Conservation (phyloP, 1,140 invertebrate species). For the Leptopilina clavipes region DNA sequence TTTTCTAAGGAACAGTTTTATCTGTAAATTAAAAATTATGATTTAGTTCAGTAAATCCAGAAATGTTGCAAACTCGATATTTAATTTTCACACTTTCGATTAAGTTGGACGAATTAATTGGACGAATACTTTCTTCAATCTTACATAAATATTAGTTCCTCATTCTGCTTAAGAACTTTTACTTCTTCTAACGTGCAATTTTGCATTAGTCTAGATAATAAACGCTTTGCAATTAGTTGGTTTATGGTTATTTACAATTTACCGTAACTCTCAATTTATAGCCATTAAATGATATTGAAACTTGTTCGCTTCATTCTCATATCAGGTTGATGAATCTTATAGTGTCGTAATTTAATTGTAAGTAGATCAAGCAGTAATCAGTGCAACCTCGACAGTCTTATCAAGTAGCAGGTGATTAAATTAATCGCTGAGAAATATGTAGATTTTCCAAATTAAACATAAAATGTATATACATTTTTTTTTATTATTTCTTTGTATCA, state of each 20-base stretch:
- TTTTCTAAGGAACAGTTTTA: too few species aligned
- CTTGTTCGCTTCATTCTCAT: slow-evolving; percentile 11
- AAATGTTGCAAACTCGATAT: not conserved
- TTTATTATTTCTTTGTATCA: not conserved
- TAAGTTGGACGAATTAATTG: not conserved
- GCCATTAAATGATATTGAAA: slow-evolving; percentile 30
- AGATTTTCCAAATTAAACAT: not conserved
- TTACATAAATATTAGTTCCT: slow-evolving; percentile 32
- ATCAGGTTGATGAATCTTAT: slow-evolving; percentile 30
- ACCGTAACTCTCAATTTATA: not conserved
- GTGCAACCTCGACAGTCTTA: slow-evolving; percentile 13
- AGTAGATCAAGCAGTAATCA: slow-evolving; percentile 16
- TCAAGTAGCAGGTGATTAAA: slow-evolving; percentile 25
- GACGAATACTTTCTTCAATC: slow-evolving; percentile 4
- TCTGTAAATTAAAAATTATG: not conserved
- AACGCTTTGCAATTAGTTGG: slow-evolving; percentile 1
- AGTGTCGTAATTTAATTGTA: slow-evolving; percentile 19
- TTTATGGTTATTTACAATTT: slow-evolving; percentile 23
- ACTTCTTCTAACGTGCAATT: slow-evolving; percentile 1
- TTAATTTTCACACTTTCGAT: not conserved
- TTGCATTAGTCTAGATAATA: not conserved
- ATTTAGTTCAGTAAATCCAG: not conserved
- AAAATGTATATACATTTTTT: not conserved
- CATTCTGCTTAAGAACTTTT: not conserved
- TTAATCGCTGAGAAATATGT: not conserved